A percentile compares a stretch with the other conserved stretches of the same genome.
These are phyloP conservation scores for Zaprionus gabonicus DNA, from an alignment of 1,140 invertebrate genomes.

Conservation along the genomic window DNA sequence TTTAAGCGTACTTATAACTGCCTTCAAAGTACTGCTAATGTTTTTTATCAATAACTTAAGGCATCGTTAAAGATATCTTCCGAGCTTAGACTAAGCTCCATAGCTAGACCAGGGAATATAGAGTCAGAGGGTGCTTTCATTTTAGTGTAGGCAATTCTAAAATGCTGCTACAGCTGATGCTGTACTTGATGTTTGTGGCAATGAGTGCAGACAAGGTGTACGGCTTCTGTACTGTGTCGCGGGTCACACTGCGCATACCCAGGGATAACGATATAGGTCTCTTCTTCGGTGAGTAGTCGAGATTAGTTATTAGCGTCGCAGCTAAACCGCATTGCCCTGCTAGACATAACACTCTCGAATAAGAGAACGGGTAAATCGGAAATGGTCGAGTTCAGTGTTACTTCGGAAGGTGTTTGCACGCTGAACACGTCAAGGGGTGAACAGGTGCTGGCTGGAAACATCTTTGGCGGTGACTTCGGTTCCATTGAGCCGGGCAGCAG, in stretches of 20 bases:
- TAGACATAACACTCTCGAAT: conserved; percentile 69
- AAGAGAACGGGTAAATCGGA: conserved; percentile 29
- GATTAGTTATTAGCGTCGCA: too few species aligned
- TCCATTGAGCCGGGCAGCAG: conserved; percentile 57
- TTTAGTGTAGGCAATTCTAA: conserved; percentile 19
- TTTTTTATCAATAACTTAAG: too few species aligned
- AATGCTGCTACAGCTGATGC: conserved; percentile 51
- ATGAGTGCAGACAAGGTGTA: conserved; percentile 11
- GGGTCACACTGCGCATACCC: conserved; percentile 64
- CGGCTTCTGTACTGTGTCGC: conserved; percentile 44
- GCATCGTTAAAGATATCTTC: too few species aligned
- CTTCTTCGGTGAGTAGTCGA: conserved; percentile 60
- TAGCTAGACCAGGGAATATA: neutral
- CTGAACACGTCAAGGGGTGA: conserved; percentile 59
- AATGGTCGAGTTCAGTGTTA: conserved; percentile 51
- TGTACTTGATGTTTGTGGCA: conserved; percentile 26
- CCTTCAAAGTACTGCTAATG: too few species aligned
- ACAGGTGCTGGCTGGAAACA: conserved; percentile 38
- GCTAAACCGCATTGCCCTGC: neutral
- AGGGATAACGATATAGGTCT: conserved; percentile 66
- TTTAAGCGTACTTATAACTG: too few species aligned
- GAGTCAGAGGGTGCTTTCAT: neutral
- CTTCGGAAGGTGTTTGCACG: conserved; percentile 57
- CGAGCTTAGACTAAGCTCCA: neutral
- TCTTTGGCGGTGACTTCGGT: conserved; percentile 72